Base-by-base conservation (phyloP, 2,113 vertebrate species). In the Catharus minimus region DNA sequence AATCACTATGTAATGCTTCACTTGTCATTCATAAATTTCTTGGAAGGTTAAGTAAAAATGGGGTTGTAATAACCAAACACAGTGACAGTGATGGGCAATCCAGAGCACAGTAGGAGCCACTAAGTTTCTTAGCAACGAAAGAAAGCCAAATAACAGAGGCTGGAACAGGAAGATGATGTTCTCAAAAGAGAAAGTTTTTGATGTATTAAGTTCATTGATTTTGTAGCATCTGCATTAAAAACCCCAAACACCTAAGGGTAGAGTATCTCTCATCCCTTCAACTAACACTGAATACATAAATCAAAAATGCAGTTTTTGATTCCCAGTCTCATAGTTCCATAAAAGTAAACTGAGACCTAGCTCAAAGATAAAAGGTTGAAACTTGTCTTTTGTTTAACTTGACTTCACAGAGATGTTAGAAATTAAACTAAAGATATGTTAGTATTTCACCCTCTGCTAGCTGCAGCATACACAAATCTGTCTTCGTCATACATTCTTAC, bases 11-110 rank as follows among this genome's bases (percentile, higher is more conserved):
- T 15, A 84, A 46, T 49, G 78, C 21, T 82, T 79, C 27, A 62
- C 6, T 80, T 81, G 39, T 62, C 74, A 61, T 77, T 50, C 44
- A 60, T 56, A 90, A 55, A 74, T 86, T 90, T 93, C 32, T 78
- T 71, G 71, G 39, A 91, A 92, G 39, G 33, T 74, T 83, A 92
- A 88, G 33, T 61, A 76, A 91, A 84, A 90, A 72, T 11, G 15
- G 43, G 60, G 15, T 26, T 53, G 16, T 52, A 75, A 61, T 39
- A 78, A 38, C 23, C 53, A 72, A 72, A 23, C 18, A 50, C 2
- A 68, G 32, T 43, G 72, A 72, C 28, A 74, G 24, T 21, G n/a
- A 83, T 20, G 23, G 38, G n/a, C 53, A 84, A 69, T 23, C 56
- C 16, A 76, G 41, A 84, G 18, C 27, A 46, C 13, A 22, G 11